Conservation (phyloP, 2,888 invertebrate genomes). For the Hypomecis punctinalis region DNA sequence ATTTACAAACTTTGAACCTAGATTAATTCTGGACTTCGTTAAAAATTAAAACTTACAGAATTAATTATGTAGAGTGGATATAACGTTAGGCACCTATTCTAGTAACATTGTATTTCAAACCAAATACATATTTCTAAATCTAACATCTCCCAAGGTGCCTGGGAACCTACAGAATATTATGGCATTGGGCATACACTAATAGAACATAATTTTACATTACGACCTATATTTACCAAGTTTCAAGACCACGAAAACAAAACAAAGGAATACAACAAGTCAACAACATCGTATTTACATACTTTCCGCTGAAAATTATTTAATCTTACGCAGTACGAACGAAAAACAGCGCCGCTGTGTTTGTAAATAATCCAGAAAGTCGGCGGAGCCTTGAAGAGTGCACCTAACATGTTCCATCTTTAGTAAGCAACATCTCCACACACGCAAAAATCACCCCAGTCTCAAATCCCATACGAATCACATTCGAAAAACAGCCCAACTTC, state of each 20-base stretch:
- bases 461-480: conserved; percentile 6
- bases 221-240: conserved; percentile 1
- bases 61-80: too few relatives aligned
- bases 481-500: conserved; percentile 12
- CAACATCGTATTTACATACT: conserved; percentile 60
- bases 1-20: too few relatives aligned
- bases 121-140: not conserved
- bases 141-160: not conserved
- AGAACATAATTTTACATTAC: not conserved
- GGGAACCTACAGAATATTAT: not conserved
- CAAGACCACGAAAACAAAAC: conserved; percentile 41
- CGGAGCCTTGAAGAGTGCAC: conserved; percentile 75
- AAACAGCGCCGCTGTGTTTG: conserved; percentile 74
- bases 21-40: too few relatives aligned
- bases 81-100: not conserved
- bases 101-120: not conserved
- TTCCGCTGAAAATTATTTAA: conserved; percentile 75
- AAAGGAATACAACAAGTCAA: conserved; percentile 47
- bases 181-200: not conserved
- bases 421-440: conserved; percentile 35
- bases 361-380: conserved; percentile 70
- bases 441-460: conserved; percentile 51
- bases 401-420: conserved; percentile 73
- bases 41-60: too few relatives aligned
- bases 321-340: conserved; percentile 66